phyloP scores from a whole-genome alignment of 1,140 invertebrate genomes.

The Monomorium pharaonis region DNA sequence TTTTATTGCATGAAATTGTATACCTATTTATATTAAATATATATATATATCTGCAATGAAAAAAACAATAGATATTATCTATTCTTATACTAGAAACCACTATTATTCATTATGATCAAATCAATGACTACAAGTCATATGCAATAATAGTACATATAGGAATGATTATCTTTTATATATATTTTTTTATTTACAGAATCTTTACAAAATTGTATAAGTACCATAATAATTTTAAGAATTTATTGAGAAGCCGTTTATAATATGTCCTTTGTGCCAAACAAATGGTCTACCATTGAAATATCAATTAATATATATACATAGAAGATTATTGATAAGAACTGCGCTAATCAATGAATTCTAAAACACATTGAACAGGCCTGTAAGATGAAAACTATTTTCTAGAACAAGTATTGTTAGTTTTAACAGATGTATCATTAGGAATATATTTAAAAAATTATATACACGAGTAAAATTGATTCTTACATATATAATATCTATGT shows the following conservation, averaged over 20 bases:
- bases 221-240: constrained; percentile 24
- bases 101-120: constrained; percentile 31
- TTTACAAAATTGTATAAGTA: constrained; percentile 57
- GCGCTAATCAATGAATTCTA: constrained; percentile 23
- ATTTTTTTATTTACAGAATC: constrained; percentile 52
- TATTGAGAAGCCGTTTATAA: constrained; percentile 10
- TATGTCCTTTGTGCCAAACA: constrained; percentile 55
- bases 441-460: not conserved
- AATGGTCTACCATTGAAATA: constrained; percentile 47
- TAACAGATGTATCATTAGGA: not conserved
- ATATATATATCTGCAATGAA: not conserved
- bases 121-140: constrained; percentile 1
- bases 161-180: constrained; percentile 60
- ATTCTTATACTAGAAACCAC: not conserved
- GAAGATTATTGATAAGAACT: constrained; percentile 29
- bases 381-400: constrained; percentile 16
- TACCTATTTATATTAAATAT: not conserved
- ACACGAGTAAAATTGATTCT: not conserved
- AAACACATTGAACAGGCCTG: constrained; percentile 23
- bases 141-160: not conserved
- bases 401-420: constrained; percentile 12
- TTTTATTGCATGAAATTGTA: not conserved
- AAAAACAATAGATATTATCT: not conserved
- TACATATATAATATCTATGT: not conserved
- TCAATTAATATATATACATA: constrained; percentile 16